phyloP scores from a whole-genome alignment of 2,113 vertebrate species.

The Odontesthes bonariensis region DNA sequence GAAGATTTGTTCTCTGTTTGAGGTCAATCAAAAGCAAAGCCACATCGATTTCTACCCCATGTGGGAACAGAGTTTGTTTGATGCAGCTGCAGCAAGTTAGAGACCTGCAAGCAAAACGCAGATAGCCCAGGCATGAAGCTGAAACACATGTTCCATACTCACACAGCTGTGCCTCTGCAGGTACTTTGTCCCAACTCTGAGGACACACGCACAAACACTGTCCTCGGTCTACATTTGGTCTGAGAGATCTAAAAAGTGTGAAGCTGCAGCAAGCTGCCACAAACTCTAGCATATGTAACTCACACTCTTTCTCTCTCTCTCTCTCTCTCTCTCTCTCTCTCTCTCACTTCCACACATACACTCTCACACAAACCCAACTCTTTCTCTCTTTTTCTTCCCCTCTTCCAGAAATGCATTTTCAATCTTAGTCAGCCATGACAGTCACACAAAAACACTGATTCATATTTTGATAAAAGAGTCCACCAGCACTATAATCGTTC shows the following conservation, averaged over 20 bases:
- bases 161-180: conserved; percentile 47
- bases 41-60: conserved; percentile 49
- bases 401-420: conserved; percentile 14
- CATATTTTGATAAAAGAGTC: conserved; percentile 37
- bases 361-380: not conserved
- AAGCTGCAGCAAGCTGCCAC: conserved; percentile 31
- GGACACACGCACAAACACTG: not conserved
- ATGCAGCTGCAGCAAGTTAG: conserved; percentile 67
- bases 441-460: conserved; percentile 63
- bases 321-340: not conserved
- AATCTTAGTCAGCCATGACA: conserved; percentile 46
- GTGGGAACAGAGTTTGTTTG: conserved; percentile 76
- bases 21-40: conserved; percentile 69
- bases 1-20: conserved; percentile 49
- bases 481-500: not conserved
- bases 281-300: not conserved
- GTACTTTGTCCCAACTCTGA: conserved; percentile 17
- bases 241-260: not conserved
- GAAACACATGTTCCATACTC: conserved; percentile 69
- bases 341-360: not conserved
- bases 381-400: not conserved
- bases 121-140: conserved; percentile 49
- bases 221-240: conserved; percentile 10
- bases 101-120: conserved; percentile 51
- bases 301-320: not conserved